Percentiles rank a stretch among this genome's conserved stretches.
These are phyloP conservation scores for Drosophila lacertosa DNA, from an alignment of 1,140 invertebrate genomes.

Conservation along the genomic window DNA sequence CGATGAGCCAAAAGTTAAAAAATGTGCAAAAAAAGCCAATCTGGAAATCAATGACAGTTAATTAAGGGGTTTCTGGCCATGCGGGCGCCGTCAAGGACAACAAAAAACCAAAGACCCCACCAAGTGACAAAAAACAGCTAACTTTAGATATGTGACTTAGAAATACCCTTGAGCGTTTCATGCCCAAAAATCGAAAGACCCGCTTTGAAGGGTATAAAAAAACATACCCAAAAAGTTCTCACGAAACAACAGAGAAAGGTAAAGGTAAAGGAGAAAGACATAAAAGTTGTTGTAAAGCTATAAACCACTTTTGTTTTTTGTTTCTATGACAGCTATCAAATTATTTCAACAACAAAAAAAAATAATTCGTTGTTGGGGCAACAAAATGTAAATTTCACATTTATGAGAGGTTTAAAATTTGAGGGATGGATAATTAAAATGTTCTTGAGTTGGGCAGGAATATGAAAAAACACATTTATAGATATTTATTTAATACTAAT, in stretches of 20 bases:
- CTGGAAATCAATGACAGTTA: conserved; percentile 48
- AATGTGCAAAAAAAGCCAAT: conserved; percentile 14
- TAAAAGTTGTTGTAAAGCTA: background rate
- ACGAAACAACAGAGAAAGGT: background rate
- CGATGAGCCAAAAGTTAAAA: conserved; percentile 55
- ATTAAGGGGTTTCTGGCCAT: conserved; percentile 36
- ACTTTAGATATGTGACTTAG: too few species aligned
- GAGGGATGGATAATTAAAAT: background rate
- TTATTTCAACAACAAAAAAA: background rate
- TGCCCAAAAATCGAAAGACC: too few species aligned
- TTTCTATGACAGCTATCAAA: conserved; percentile 31
- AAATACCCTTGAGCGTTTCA: too few species aligned
- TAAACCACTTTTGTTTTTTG: background rate
- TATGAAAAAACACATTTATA: background rate
- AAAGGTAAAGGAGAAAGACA: background rate
- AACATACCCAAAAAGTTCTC: background rate
- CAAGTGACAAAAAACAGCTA: conserved; percentile 12
- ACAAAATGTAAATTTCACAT: conserved; percentile 8
- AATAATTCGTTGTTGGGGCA: conserved; percentile 9
- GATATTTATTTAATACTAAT: too few species aligned
- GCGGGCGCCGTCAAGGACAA: conserved; percentile 51
- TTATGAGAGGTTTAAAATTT: background rate
- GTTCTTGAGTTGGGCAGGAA: too few species aligned
- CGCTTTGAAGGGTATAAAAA: conserved; percentile 1
- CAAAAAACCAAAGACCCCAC: background rate